phyloP scores from a whole-genome alignment of 2,113 vertebrate genomes.

The Patagioenas fasciata region DNA sequence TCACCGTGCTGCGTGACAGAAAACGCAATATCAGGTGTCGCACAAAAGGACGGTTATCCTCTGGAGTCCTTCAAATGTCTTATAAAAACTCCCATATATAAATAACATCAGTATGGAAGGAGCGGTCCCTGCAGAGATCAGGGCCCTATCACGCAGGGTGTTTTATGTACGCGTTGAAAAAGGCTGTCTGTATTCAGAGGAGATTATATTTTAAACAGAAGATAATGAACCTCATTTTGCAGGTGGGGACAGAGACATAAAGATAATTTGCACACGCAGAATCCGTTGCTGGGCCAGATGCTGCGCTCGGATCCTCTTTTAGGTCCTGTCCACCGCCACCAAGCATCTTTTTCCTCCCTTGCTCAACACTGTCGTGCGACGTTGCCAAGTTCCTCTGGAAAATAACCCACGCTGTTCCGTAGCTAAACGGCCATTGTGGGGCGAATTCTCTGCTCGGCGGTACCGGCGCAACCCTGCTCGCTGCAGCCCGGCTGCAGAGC shows the following conservation, averaged over 20 bases:
- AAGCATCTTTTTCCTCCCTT: neutral
- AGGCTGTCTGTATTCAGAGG: neutral
- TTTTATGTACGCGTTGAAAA: neutral
- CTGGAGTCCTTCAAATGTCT: neutral
- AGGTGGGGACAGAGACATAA: slow-evolving; percentile 40
- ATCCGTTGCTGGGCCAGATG: neutral
- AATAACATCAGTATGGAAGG: slow-evolving; percentile 16
- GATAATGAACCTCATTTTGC: slow-evolving; percentile 54
- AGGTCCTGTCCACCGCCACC: neutral
- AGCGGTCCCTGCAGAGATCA: slow-evolving; percentile 6
- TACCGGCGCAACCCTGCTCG: neutral
- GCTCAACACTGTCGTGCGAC: accelerated
- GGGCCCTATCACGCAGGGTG: neutral
- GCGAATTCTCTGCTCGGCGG: neutral
- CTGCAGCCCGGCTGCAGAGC: neutral
- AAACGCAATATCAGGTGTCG: neutral
- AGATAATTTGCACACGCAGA: slow-evolving; percentile 12
- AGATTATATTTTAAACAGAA: slow-evolving; percentile 34
- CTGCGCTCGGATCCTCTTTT: neutral
- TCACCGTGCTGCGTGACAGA: neutral
- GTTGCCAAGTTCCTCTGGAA: neutral
- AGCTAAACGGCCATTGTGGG: neutral
- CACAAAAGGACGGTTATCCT: slow-evolving; percentile 19
- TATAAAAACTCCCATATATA: slow-evolving; percentile 26
- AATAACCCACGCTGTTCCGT: neutral